Percentiles rank a stretch among this genome's conserved stretches.
These are phyloP conservation scores for Leptura quadrifasciata DNA, from an alignment of 2,888 invertebrate genomes.

Conservation along the genomic window DNA sequence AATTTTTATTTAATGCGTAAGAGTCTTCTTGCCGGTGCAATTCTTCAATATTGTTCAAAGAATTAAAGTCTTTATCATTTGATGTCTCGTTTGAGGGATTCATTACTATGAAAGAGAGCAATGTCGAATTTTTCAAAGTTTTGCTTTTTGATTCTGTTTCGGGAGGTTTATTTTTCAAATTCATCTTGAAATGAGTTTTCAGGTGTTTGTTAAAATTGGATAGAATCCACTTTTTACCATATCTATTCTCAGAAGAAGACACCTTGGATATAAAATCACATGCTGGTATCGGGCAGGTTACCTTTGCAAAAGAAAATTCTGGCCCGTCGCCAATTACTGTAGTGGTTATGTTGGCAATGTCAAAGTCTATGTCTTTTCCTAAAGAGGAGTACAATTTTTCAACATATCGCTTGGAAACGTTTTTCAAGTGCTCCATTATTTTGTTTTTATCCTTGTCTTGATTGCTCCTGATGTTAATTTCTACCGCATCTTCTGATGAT, in stretches of 20 bases:
- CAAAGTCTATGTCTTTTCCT: not conserved
- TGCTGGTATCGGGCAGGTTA: not conserved
- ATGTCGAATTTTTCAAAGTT: not conserved
- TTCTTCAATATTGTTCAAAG: not conserved
- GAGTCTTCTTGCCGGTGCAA: not conserved
- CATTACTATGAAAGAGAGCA: not conserved
- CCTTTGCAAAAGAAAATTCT: not conserved
- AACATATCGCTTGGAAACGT: conserved; percentile 1
- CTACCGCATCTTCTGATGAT: not conserved
- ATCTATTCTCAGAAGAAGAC: not conserved
- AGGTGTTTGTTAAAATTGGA: not conserved
- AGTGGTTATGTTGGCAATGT: not conserved
- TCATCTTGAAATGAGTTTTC: not conserved
- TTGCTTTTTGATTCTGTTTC: not conserved
- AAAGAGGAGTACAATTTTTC: not conserved
- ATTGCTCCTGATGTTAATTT: not conserved
- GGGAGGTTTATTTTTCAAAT: not conserved
- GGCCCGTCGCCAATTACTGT: not conserved
- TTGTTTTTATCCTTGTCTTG: not conserved
- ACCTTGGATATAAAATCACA: conserved; percentile 1
- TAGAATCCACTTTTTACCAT: not conserved
- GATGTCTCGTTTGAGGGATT: not conserved
- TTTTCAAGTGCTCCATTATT: conserved; percentile 1
- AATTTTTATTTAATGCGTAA: not conserved
- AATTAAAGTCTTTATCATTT: not conserved